Conservation (phyloP, 2,113 vertebrate genomes). For the Cinclus cinclus region DNA sequence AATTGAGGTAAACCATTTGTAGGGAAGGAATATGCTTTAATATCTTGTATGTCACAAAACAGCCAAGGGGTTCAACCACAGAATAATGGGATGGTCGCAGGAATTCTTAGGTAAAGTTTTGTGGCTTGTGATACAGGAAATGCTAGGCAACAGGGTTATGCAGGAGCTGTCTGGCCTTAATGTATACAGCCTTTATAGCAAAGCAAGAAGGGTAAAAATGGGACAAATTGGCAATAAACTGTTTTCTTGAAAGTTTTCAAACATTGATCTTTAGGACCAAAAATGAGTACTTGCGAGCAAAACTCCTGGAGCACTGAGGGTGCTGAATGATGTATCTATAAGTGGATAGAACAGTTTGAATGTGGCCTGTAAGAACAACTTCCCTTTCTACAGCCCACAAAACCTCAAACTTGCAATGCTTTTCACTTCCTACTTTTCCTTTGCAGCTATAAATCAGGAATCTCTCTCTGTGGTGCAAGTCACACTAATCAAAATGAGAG, state of each 20-base stretch:
- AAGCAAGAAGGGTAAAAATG: neutral
- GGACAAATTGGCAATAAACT: neutral
- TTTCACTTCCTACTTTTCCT: neutral
- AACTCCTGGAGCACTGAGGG: neutral
- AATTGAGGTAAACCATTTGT: neutral
- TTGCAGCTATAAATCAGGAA: slow-evolving; percentile 63
- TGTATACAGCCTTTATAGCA: neutral
- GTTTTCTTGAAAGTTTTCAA: neutral
- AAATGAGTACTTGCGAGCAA: neutral
- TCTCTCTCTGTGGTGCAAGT: slow-evolving; percentile 32
- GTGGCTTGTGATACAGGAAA: neutral
- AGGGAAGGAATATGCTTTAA: neutral
- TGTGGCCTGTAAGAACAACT: neutral
- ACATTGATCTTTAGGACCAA: neutral
- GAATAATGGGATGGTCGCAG: neutral
- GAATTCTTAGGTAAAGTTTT: neutral
- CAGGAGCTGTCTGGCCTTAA: neutral
- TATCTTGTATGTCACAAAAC: neutral
- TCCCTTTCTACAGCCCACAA: neutral
- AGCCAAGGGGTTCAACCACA: neutral
- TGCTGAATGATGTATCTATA: neutral
- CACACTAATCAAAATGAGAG: slow-evolving; percentile 43
- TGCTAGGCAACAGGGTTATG: neutral
- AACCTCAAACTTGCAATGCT: neutral
- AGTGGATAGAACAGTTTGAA: neutral